These are phyloP conservation scores for Pheosia gnoma DNA, from an alignment of 2,888 invertebrate species.

Conservation along the genomic window DNA sequence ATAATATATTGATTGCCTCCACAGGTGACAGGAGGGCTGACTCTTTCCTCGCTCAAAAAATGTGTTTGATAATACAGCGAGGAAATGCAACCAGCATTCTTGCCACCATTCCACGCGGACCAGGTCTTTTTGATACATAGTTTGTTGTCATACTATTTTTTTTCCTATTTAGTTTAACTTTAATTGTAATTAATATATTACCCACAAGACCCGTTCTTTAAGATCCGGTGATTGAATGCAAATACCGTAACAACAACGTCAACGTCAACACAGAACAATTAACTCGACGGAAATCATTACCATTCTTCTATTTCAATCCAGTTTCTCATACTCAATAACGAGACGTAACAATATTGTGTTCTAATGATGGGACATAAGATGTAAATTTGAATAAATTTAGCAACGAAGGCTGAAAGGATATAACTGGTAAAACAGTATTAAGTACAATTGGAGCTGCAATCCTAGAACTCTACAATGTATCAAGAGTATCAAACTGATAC, in stretches of 20 bases:
- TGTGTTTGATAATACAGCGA: too few relatives aligned
- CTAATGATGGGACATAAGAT: not conserved
- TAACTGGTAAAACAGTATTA: not conserved
- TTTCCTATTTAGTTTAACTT: too few relatives aligned
- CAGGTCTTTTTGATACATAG: too few relatives aligned
- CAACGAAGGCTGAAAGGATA: not conserved
- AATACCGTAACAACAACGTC: conserved; percentile 4
- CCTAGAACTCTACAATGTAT: not conserved
- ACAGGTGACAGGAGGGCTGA: too few relatives aligned
- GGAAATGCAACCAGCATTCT: too few relatives aligned
- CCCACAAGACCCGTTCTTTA: not conserved
- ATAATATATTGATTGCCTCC: too few relatives aligned
- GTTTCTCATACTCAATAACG: too few relatives aligned
- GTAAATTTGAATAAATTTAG: not conserved
- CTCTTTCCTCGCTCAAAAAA: too few relatives aligned
- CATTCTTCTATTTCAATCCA: too few relatives aligned
- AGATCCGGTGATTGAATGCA: not conserved
- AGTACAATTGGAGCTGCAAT: not conserved
- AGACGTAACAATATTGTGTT: too few relatives aligned
- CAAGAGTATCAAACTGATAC: not conserved
- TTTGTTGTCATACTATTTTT: too few relatives aligned
- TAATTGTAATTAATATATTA: not conserved
- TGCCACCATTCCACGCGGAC: too few relatives aligned
- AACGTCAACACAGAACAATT: conserved; percentile 1
- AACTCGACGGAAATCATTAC: not conserved